Base-by-base conservation (phyloP, 2,797 vertebrate species). In the Micrastur ruficollis region DNA sequence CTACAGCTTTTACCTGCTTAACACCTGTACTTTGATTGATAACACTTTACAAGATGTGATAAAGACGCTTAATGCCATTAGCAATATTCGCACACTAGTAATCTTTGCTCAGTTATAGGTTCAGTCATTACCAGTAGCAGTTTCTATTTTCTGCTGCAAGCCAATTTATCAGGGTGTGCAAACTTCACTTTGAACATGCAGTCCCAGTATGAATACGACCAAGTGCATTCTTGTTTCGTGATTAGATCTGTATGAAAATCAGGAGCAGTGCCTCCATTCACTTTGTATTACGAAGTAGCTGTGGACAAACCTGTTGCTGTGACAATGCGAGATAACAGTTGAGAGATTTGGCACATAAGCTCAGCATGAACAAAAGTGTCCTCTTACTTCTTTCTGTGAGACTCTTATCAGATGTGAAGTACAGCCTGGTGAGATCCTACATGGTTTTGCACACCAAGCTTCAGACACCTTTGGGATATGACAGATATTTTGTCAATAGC, bases 1-100 rank as follows among this genome's bases (percentile, higher is more conserved):
- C 70, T 81, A 59, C 14, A 71, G 56, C 72, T 89, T 89, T 97
- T 92, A 61, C 90, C 71, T 83, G 47, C 52, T 88, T 94, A 93
- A 95, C 85, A 91, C 94, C 79, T 94, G 92, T 82, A 92, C 56
- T 83, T 66, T 76, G 53, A 75, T 27, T 81, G 94, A 96, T 97
- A 97, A 82, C 67, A 52, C 75, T 95, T 96, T 93, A 91, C 81
- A 90, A 92, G 94, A 84, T 92, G 71, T 0, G 87, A 97, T 94
- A 97, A 98, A 97, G 94, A 88, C 32, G 26, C 65, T 81, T 65
- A 36, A 67, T 93, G 63, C 93, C 91, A 94, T 92, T 80, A 95
- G 56, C 84, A 90, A 83, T 93, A 93, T 92, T 96, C 91, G 8
- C 70, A 78, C 31, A 32, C 50, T 76, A 79, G 59, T 67, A 96